Conservation (phyloP, 2,888 invertebrate species). For the Glyphotaelius pellucidus region DNA sequence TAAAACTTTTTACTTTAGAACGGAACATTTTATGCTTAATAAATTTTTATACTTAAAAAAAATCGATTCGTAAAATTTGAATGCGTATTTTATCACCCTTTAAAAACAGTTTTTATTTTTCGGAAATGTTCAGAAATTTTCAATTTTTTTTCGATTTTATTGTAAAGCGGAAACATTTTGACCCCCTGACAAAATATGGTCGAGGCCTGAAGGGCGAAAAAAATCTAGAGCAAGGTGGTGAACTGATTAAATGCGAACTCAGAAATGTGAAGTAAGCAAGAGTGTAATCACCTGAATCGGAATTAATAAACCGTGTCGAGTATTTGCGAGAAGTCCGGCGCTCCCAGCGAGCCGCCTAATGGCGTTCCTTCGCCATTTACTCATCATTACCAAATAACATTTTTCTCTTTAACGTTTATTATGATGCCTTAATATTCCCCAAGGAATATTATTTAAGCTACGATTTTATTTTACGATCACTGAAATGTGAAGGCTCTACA, state of each 20-base stretch:
- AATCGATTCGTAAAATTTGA: too few relatives aligned
- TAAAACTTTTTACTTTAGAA: too few relatives aligned
- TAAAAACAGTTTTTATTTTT: too few relatives aligned
- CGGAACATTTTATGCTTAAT: too few relatives aligned
- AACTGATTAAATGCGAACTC: neutral
- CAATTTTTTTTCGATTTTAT: too few relatives aligned
- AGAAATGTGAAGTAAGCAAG: neutral
- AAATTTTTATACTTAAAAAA: too few relatives aligned
- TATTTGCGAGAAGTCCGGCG: neutral
- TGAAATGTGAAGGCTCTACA: conserved; percentile 14
- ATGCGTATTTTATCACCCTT: too few relatives aligned
- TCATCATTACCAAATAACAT: conserved; percentile 45
- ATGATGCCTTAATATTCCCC: conserved; percentile 30
- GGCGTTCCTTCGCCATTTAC: conserved; percentile 37
- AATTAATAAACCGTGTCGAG: neutral
- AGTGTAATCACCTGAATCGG: neutral
- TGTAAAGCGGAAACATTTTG: too few relatives aligned
- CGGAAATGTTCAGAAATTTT: too few relatives aligned
- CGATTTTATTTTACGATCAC: conserved; percentile 9
- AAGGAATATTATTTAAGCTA: conserved; percentile 3
- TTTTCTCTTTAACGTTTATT: conserved; percentile 46
- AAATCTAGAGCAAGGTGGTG: neutral
- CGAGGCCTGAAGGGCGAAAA: too few relatives aligned
- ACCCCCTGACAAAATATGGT: too few relatives aligned
- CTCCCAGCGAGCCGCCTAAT: neutral